Conservation (phyloP, 2,888 invertebrate species). For the Macrophya annulata region DNA sequence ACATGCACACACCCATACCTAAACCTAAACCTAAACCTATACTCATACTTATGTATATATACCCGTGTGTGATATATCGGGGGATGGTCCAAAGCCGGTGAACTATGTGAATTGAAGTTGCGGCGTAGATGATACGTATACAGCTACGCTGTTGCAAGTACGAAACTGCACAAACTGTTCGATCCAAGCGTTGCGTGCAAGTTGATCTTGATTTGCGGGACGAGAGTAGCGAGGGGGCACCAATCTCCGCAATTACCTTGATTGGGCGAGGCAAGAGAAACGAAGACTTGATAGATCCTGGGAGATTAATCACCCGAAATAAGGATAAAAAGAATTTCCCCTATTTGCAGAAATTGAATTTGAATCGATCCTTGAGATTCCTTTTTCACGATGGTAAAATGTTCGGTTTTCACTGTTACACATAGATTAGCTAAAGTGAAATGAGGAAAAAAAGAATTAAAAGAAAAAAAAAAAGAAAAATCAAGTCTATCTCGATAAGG, state of each 20-base stretch:
- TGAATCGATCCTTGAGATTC: not conserved
- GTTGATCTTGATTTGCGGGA: constrained; percentile 40
- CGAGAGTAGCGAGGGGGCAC: not conserved
- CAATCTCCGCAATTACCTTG: constrained; percentile 53
- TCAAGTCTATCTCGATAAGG: not conserved
- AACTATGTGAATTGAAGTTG: not conserved
- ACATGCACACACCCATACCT: no score
- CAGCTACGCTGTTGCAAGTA: not conserved
- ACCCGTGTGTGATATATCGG: not conserved
- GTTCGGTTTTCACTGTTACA: not conserved
- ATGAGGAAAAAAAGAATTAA: not conserved
- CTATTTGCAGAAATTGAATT: not conserved
- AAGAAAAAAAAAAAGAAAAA: not conserved
- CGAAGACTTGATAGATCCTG: constrained; percentile 15
- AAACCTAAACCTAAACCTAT: not conserved
- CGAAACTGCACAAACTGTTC: not conserved
- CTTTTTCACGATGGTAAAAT: not conserved
- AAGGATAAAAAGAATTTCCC: not conserved
- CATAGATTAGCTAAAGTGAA: not conserved
- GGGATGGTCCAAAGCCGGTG: not conserved
- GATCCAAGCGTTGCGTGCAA: constrained; percentile 33
- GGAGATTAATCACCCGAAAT: constrained; percentile 41
- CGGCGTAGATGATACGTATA: not conserved
- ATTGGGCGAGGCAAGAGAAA: constrained; percentile 34
- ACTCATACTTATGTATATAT: no score